phyloP scores from a whole-genome alignment of 2,113 vertebrate species.

The Channa maculata region DNA sequence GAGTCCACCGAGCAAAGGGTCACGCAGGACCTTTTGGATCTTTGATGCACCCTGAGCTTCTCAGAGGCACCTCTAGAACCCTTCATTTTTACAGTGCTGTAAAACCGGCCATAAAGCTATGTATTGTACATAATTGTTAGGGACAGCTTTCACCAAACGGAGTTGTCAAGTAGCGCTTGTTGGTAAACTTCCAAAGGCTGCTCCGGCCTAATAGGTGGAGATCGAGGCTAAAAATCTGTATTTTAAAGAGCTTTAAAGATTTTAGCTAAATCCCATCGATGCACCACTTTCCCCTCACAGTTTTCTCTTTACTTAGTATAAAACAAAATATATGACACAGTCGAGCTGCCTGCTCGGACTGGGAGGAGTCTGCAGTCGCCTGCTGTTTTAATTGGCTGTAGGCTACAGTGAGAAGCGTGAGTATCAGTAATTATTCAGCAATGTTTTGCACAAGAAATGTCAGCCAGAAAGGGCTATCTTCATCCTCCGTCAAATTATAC shows the following conservation, averaged over 20 bases:
- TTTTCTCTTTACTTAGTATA: slow-evolving; percentile 69
- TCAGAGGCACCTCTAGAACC: slow-evolving; percentile 59
- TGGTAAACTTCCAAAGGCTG: slow-evolving; percentile 39
- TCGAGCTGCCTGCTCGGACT: slow-evolving; percentile 86
- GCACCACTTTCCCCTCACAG: slow-evolving; percentile 39
- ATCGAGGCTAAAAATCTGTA: neutral
- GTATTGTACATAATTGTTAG: slow-evolving; percentile 69
- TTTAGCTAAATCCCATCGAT: slow-evolving; percentile 38
- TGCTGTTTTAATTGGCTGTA: slow-evolving; percentile 96
- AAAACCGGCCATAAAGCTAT: slow-evolving; percentile 75
- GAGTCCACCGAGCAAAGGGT: slow-evolving; percentile 24
- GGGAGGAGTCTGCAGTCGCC: slow-evolving; percentile 93
- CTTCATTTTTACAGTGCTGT: slow-evolving; percentile 77
- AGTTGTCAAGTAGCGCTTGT: slow-evolving; percentile 53
- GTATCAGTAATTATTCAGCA: slow-evolving; percentile 99
- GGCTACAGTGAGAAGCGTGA: slow-evolving; percentile 90
- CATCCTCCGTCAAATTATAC: slow-evolving; percentile 98
- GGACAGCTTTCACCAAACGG: slow-evolving; percentile 67
- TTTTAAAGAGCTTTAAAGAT: slow-evolving; percentile 35
- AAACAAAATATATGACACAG: slow-evolving; percentile 88
- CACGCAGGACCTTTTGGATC: slow-evolving; percentile 47
- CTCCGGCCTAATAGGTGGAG: slow-evolving; percentile 11
- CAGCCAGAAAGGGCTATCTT: slow-evolving; percentile 99
- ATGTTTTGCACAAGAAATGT: slow-evolving; percentile 99
- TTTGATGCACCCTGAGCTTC: slow-evolving; percentile 54